Base-by-base conservation (phyloP, 1,140 invertebrate species). In the Lucilia cuprina region DNA sequence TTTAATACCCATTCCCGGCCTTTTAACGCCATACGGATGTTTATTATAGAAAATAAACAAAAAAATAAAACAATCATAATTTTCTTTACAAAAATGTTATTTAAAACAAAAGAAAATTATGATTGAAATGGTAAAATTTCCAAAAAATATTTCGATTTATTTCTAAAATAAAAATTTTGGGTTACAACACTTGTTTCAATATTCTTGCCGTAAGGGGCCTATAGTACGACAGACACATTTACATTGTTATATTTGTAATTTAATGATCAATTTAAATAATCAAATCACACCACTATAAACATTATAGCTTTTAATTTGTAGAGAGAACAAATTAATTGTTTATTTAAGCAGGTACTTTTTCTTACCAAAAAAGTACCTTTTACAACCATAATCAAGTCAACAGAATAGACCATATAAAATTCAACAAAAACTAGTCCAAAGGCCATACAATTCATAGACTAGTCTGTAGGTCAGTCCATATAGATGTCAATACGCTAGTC, bases 261-360 rank as follows among this genome's bases (percentile, higher is more conserved):
- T 41, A 13, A 41, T 13, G 34, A 34, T 17, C 25, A 77, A n/a
- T 77, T 77, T 35, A 77, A 77, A 77, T 77, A 77, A 77, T 77
- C 74, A 41, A 7, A 41, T 77, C 74, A 19, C 74, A 77, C 74
- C 74, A 19, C 14, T 10, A 41, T 77, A 77, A 77, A 77, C 41
- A 41, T 10, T 41, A 41, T 41, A 14, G 2, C 17, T 13, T 55
- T 55, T 12, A n/a, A 49, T 49, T 49, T 5, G 34, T 17, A 41
- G 41, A 41, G 10, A 5, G 41, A 41, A 41, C 17, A 41, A 17
- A 77, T 47, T 77, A n/a, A 17, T 77, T 77, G 74, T 77, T 77
- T 77, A 77, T 77, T 77, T 77, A 2, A 41, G 25, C 5, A 25
- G 4, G 17, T 2, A 55, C 13, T 55, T 55, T n/a, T n/a, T n/a